Percentiles rank a stretch among this genome's conserved stretches.
These are phyloP conservation scores for Darevskia mixta DNA, from an alignment of 2,797 vertebrate species.

Conservation along the genomic window DNA sequence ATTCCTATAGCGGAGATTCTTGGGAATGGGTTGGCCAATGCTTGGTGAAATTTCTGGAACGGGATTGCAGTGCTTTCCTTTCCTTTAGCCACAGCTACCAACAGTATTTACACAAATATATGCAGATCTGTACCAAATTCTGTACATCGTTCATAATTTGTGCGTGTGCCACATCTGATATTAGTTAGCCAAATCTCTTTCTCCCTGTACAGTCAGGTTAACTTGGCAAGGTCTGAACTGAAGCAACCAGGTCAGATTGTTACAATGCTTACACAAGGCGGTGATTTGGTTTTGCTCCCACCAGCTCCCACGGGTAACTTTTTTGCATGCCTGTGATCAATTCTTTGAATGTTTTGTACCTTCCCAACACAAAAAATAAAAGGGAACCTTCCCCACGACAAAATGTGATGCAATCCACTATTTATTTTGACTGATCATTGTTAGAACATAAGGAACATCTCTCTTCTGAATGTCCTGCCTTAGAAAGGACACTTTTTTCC, in stretches of 20 bases:
- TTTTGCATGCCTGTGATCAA: neutral
- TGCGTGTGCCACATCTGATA: neutral
- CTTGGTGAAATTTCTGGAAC: neutral
- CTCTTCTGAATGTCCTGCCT: constrained; percentile 35
- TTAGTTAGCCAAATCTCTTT: neutral
- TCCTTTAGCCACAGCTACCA: neutral
- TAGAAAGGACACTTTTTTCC: constrained; percentile 28
- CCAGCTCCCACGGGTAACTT: neutral
- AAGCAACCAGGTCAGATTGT: neutral
- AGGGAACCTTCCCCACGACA: neutral
- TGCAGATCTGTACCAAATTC: neutral
- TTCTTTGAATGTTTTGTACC: neutral
- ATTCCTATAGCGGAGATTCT: neutral
- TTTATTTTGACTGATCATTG: neutral
- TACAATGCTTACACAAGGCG: neutral
- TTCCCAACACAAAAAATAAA: neutral
- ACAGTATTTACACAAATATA: neutral
- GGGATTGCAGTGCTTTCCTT: neutral
- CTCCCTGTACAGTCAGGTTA: neutral
- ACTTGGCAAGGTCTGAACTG: neutral
- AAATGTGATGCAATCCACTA: neutral
- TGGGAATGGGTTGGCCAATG: neutral
- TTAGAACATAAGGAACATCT: constrained; percentile 32
- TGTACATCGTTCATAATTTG: neutral
- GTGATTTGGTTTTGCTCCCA: too few species aligned